Percentiles rank a stretch among this genome's conserved stretches.
These are phyloP conservation scores for Campoplex nolae DNA, from an alignment of 2,888 invertebrate genomes.

Conservation along the genomic window DNA sequence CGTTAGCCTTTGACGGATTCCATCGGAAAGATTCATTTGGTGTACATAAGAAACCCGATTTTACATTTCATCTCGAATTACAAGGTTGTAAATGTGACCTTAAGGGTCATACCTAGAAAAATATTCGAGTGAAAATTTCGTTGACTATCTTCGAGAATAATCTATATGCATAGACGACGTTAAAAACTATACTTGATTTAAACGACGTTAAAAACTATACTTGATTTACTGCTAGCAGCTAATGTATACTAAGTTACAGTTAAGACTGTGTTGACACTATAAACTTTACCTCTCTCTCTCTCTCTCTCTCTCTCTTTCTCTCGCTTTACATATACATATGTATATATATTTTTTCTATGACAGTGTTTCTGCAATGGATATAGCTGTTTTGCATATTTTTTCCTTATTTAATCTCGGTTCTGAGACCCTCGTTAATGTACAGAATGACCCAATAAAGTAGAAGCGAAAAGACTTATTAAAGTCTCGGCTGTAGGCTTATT, in stretches of 20 bases:
- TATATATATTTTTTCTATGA: background rate
- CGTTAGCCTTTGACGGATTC: no score
- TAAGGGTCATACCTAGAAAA: background rate
- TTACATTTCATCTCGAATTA: background rate
- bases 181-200: background rate
- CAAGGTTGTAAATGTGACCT: background rate
- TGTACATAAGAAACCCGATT: no score
- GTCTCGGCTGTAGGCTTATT: no score
- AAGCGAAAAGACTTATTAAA: background rate
- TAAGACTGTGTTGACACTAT: constrained; percentile 22
- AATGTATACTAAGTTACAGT: constrained; percentile 2
- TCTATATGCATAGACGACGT: background rate
- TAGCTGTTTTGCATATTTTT: background rate
- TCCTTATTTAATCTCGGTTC: background rate
- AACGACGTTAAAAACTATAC: background rate
- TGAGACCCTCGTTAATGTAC: background rate
- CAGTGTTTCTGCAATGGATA: background rate
- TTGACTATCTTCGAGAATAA: constrained; percentile 3
- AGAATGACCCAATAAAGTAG: background rate
- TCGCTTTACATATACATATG: background rate
- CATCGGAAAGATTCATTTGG: no score
- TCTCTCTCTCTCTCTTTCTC: background rate
- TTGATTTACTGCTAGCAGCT: background rate
- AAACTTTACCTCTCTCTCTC: constrained; percentile 2
- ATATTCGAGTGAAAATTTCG: constrained; percentile 17